A percentile compares a stretch with the other conserved stretches of the same genome.
Conservation (phyloP, 2,113 vertebrate species). For the Ceratotherium simum region DNA sequence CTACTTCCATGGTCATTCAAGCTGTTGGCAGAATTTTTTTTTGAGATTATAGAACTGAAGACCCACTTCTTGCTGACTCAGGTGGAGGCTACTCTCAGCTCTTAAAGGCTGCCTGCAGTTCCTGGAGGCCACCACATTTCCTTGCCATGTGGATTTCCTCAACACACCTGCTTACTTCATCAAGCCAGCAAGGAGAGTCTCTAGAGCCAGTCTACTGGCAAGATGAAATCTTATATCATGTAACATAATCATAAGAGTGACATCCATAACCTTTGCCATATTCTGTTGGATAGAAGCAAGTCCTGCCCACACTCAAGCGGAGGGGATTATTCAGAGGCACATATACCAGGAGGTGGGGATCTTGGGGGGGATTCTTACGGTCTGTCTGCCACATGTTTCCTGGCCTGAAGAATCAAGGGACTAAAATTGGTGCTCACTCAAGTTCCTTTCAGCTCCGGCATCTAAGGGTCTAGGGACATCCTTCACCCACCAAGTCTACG, state of each 20-base stretch:
- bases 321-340: not conserved
- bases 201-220: not conserved
- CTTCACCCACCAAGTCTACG: not conserved
- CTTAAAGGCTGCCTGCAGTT: not conserved
- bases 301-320: not conserved
- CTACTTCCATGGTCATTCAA: not conserved
- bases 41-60: not conserved
- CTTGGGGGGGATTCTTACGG: not conserved
- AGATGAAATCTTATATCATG: not conserved
- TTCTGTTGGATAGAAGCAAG: not conserved
- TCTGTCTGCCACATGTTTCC: not conserved
- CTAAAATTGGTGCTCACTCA: not conserved
- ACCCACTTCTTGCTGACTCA: not conserved
- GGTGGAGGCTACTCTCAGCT: not conserved
- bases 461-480: not conserved
- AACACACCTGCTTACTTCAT: not conserved
- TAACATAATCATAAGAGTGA: not conserved
- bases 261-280: not conserved
- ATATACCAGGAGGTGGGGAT: not conserved
- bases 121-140: not conserved
- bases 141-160: not conserved
- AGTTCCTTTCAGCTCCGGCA: not conserved
- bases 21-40: not conserved
- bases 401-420: not conserved
- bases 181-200: not conserved